A percentile compares a stretch with the other conserved stretches of the same genome.
These are phyloP conservation scores for Martes flavigula DNA, from an alignment of 2,797 vertebrate genomes.

Conservation along the genomic window DNA sequence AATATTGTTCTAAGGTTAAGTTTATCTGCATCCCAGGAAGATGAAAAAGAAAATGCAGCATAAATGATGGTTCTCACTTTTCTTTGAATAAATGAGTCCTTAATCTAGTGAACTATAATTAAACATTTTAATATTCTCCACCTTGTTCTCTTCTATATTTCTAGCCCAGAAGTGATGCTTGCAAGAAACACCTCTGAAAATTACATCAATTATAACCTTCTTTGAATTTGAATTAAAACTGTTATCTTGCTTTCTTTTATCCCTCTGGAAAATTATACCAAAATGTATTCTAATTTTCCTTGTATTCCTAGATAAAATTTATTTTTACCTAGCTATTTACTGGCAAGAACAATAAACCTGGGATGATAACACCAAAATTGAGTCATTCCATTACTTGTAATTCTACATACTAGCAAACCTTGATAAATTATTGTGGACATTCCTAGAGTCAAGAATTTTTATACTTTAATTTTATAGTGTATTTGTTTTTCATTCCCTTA, in stretches of 20 bases:
- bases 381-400: slow-evolving; percentile 4
- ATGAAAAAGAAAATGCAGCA: background rate
- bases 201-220: background rate
- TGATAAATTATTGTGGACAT: background rate
- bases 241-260: background rate
- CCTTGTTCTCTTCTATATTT: background rate
- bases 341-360: background rate
- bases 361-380: background rate
- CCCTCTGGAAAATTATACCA: background rate
- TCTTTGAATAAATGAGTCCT: slow-evolving; percentile 32
- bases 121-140: slow-evolving; percentile 44
- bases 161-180: background rate
- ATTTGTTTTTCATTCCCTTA: background rate
- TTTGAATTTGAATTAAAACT: slow-evolving; percentile 34
- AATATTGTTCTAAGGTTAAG: background rate
- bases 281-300: slow-evolving; percentile 22
- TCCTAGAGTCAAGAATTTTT: background rate
- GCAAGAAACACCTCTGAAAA: background rate
- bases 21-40: slow-evolving; percentile 28
- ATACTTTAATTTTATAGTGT: background rate
- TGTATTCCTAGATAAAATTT: slow-evolving; percentile 22
- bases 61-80: slow-evolving; percentile 24
- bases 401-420: background rate
- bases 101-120: slow-evolving; percentile 39
- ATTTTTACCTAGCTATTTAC: slow-evolving; percentile 13